Conservation (phyloP, 2,888 invertebrate genomes). For the Athrips mouffetella region DNA sequence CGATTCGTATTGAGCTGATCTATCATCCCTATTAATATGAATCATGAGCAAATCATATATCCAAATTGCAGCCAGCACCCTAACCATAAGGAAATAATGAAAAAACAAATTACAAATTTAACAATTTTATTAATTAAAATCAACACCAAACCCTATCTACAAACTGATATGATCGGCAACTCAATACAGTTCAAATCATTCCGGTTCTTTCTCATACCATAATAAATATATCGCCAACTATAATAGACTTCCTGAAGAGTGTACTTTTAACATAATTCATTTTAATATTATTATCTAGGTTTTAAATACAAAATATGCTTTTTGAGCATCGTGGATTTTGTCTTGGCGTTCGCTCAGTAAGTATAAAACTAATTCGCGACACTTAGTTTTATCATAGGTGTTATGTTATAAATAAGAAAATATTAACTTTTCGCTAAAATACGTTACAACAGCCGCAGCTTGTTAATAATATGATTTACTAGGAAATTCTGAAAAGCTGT, state of each 20-base stretch:
- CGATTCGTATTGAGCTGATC: no score
- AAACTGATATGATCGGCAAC: constrained; percentile 67
- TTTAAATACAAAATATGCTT: constrained; percentile 38
- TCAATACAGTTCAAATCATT: constrained; percentile 33
- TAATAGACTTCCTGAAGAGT: constrained; percentile 9
- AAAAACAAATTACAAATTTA: constrained; percentile 56
- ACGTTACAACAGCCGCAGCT: no score
- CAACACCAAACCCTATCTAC: constrained; percentile 72
- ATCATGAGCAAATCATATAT: no score
- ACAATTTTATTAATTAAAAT: constrained; percentile 68
- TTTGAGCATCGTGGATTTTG: constrained; percentile 38
- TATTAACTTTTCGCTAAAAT: no score
- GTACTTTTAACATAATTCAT: constrained; percentile 35
- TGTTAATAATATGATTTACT: no score
- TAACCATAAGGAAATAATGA: no score
- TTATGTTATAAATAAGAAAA: no score
- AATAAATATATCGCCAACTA: constrained; percentile 18
- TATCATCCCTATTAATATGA: no score
- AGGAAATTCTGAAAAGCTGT: no score
- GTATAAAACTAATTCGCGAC: not conserved
- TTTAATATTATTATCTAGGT: constrained; percentile 37
- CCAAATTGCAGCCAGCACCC: no score
- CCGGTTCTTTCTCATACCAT: not conserved
- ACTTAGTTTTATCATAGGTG: no score
- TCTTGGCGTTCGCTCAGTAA: constrained; percentile 29